Evolutionary conservation across 2,113 vertebrate genomes (phyloP), one percentile per base, ranked within the genome.

Genomic region (Seriola dumerili): DNA sequence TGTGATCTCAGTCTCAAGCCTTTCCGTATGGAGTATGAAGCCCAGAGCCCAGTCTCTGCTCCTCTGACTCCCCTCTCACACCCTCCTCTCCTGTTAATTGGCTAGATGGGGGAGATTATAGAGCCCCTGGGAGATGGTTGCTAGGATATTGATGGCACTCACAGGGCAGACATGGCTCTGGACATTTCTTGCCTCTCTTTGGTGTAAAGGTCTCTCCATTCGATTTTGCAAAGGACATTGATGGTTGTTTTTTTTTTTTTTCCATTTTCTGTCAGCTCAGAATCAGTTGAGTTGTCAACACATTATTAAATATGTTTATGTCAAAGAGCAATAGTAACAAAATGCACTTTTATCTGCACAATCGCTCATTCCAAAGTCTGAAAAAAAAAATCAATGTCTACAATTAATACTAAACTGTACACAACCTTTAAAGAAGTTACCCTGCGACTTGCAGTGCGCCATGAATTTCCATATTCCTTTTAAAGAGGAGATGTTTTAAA

Each of bases 71-170:
- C 7, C 9, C 74, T 13, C 42, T 50, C 70, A 69, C 85, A 84
- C 65, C 57, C 55, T 77, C 52, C 50, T 57, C 58, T 32, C 87
- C 76, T 72, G 80, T 80, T 92, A 93, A 94, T 88, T 86, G 86
- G 91, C 73, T 74, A 80, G 88, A 93, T 92, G 76, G 84, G 77
- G 80, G 40, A 88, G 90, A 92, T 94, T 89, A 93, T 55, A 36
- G 68, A 57, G 75, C 70, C 75, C 68, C 77, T 72, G 74, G 91
- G 83, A 88, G 67, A 84, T 1, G 5, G 87, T 91, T 90, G 84
- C 84, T 82, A 90, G 91, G 91, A 85, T 81, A 91, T 89, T 77
- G 72, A 92, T 87, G 73, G 81, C 63, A 70, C 78, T 75, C 84
- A 72, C 57, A 63, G 80, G 81, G 65, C 42, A 52, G 74, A 85